phyloP scores from a whole-genome alignment of 2,888 invertebrate genomes.

The Strigamia crassipes region DNA sequence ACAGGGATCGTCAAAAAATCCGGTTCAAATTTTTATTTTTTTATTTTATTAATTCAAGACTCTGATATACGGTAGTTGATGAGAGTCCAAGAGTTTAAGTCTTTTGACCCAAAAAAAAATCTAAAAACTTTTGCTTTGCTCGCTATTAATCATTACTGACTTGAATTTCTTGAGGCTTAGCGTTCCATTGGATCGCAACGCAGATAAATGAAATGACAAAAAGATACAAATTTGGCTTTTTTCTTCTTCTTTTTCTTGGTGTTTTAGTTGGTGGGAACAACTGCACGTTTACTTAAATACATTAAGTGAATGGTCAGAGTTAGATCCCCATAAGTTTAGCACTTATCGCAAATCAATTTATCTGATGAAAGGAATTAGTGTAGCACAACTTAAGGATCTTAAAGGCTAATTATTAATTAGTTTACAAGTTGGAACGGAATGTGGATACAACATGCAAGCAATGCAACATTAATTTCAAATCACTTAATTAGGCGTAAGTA shows the following conservation, averaged over 20 bases:
- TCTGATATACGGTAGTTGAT: too few relatives aligned
- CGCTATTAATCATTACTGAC: neutral
- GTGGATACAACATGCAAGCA: too few relatives aligned
- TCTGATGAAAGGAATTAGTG: neutral
- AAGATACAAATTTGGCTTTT: neutral
- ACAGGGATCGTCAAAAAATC: too few relatives aligned
- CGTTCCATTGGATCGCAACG: neutral
- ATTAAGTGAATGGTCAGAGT: neutral
- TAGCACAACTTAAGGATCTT: neutral
- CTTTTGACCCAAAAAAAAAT: too few relatives aligned
- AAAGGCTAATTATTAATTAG: neutral
- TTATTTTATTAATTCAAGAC: too few relatives aligned
- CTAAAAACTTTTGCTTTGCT: too few relatives aligned
- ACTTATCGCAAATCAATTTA: conserved; percentile 18
- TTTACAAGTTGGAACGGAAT: too few relatives aligned
- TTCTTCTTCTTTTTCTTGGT: neutral
- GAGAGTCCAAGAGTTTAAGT: too few relatives aligned
- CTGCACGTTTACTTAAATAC: neutral
- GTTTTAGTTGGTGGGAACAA: neutral
- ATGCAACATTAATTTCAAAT: too few relatives aligned
- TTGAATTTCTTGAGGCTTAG: neutral
- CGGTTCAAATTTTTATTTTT: too few relatives aligned
- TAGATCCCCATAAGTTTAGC: neutral
- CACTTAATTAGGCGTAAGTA: too few relatives aligned
- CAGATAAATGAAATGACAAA: neutral